These are phyloP conservation scores for Dendrocincla tyrannina DNA, from an alignment of 2,797 vertebrate genomes.

Conservation along the genomic window DNA sequence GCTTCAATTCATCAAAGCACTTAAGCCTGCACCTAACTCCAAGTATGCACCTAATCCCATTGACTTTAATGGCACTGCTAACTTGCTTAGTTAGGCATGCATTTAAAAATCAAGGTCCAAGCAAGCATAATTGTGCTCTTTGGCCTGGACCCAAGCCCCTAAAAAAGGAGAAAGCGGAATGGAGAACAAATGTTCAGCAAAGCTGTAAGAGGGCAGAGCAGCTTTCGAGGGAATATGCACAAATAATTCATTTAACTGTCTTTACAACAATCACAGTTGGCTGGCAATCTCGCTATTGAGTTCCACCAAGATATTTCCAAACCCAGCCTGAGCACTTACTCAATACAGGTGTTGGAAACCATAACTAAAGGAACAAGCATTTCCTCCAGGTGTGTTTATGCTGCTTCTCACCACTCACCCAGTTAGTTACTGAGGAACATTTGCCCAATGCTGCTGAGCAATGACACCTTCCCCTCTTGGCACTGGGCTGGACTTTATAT, in stretches of 20 bases:
- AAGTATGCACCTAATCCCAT: slow-evolving; percentile 21
- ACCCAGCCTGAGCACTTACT: neutral
- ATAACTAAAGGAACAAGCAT: neutral
- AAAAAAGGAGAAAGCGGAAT: neutral
- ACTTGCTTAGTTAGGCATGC: slow-evolving; percentile 26
- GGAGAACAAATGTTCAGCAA: slow-evolving; percentile 12
- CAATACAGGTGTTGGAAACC: neutral
- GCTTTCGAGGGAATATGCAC: neutral
- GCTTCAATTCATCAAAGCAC: slow-evolving; percentile 2
- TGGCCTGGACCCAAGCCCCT: slow-evolving; percentile 5
- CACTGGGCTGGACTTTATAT: neutral
- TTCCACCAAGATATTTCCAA: neutral
- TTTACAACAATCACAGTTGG: neutral
- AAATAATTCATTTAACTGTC: neutral
- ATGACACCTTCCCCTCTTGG: neutral
- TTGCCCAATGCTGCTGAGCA: neutral
- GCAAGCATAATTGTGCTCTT: slow-evolving; percentile 3
- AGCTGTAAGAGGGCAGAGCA: neutral
- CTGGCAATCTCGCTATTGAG: neutral
- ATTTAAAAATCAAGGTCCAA: slow-evolving; percentile 27
- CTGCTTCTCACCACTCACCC: neutral
- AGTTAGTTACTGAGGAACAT: neutral
- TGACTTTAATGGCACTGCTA: slow-evolving; percentile 21
- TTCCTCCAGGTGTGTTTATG: neutral
- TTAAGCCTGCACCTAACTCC: neutral